Base-by-base conservation (phyloP, 2,888 invertebrate species). In the Drosophila merina region DNA sequence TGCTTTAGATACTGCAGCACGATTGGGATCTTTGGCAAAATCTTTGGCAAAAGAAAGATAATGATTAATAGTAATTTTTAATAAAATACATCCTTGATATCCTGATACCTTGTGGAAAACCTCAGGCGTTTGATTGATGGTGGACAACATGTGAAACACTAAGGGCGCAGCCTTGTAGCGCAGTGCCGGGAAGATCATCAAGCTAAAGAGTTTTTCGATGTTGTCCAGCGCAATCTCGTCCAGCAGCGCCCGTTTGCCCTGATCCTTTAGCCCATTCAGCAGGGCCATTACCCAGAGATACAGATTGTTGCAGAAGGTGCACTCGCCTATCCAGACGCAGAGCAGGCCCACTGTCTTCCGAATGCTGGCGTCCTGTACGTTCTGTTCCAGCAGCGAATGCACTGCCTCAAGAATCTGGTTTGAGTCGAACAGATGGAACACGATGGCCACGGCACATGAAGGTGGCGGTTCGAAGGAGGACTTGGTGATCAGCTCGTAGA, bases 231-330 rank as follows among this genome's bases (percentile, higher is more conserved):
- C 94, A 3, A 95, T 94, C 59, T 94, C 94, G 4, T 93, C 92
- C 2, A 94, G 86, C 28, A 95, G 92, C 36, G 93, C 92, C 73
- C 91, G 93, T 26, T 93, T 93, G 26, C 93, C 92, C 31, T 93
- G 93, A 73, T 94, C 93, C 89, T 94, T 94, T 28, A 96, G 90
- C 0, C 94, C 94, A 75, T 93, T 93, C 81, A 96, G 93, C 74
- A 95, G 94, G 3, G 94, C 93, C 80, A 94, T 91, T 1, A 96
- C 93, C 93, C 96, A 94, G 8, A 93, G 92, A 28, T 94, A 94
- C 0, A 96, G 92, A 48, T 94, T 93, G 2, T 94, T 93, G 0
- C 94, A 94, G 68, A 93, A 93, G 26, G 93, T 93, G 93, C 94
- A 95, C 57, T 93, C 92, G 0, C 93, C 92, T 58, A 95, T 89